Base-by-base conservation (phyloP, 2,888 invertebrate genomes). In the Mechanitis messenoides region DNA sequence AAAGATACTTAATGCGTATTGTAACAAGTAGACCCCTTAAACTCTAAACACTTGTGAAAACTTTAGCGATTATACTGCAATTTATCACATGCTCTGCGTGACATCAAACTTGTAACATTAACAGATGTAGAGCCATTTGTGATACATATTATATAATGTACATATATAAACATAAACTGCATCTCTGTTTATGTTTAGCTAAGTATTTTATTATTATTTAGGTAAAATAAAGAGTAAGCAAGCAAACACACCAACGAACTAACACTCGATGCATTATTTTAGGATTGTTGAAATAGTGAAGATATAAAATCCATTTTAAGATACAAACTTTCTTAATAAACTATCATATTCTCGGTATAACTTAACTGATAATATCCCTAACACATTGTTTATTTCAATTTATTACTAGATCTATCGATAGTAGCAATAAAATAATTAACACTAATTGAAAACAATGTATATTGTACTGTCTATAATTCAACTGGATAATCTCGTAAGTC, bases 381-480 rank as follows among this genome's bases (percentile, higher is more conserved):
- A 7, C 7, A 50, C 50, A 50, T 31, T 31, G 9, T 50, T 31
- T 28, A 31, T 50, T 28, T 28, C 9, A 31, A 7, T 20, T 50
- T 31, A 50, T 6, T 7, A 3, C 28, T 31, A 50, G 50, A 50
- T 50, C 50, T 3, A 11, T 28, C 11, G 50, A 50, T 50, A 50
- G n/a, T 6, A 6, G 2, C 50, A n/a, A 46, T 45, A 28, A 33
- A 20, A 56, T 56, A 53, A 50, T 58, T 59, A 58, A 59, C 53
- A 55, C 56, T 60, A 60, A 65, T 65, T 63, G 60, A 56, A 45
- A 50, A 62, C 63, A 60, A 60, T 63, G 63, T 63, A 63, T 33
- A 55, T 60, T 35, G 45, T 60, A 58, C 63, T 45, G 56, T 31
- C 45, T 50, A 56, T 58, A 60, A 60, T 42, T 61, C 38, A 56